Percentiles rank a stretch among this genome's conserved stretches.
Evolutionary conservation across 1,140 invertebrate genomes (phyloP).

Genomic region (Pseudomyrmex concolor): DNA sequence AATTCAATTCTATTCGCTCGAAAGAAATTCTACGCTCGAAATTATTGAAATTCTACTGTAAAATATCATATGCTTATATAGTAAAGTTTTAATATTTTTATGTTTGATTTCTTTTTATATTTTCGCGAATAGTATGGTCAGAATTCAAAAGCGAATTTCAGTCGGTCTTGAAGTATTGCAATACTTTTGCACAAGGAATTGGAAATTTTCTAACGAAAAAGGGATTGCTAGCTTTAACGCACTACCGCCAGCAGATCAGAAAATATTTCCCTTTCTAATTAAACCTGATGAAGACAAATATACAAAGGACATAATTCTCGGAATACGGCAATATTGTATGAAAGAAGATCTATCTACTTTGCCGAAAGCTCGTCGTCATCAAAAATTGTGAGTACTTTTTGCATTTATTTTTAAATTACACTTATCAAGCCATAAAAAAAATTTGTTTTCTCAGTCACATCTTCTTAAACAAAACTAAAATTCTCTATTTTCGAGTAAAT

Average conservation of each 20-base stretch:
- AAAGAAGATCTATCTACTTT: slow-evolving; percentile 93
- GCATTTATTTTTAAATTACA: neutral
- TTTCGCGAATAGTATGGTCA: slow-evolving; percentile 89
- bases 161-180: slow-evolving; percentile 92
- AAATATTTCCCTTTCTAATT: slow-evolving; percentile 89
- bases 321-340: slow-evolving; percentile 91
- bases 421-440: no score
- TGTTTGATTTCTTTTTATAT: slow-evolving; percentile 1
- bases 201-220: slow-evolving; percentile 92
- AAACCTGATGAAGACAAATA: slow-evolving; percentile 86
- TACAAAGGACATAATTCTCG: slow-evolving; percentile 88
- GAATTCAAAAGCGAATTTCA: slow-evolving; percentile 90
- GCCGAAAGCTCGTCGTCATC: slow-evolving; percentile 89
- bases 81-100: no score
- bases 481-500: no score
- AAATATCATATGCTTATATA: no score
- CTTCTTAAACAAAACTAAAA: no score
- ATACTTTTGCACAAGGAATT: slow-evolving; percentile 96
- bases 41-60: no score
- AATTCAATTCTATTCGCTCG: no score
- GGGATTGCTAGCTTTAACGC: slow-evolving; percentile 88
- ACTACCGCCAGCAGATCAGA: slow-evolving; percentile 88
- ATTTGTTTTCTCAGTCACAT: no score
- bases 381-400: slow-evolving; percentile 89
- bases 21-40: no score